Percentiles rank a stretch among this genome's conserved stretches.
Evolutionary conservation across 2,888 invertebrate genomes (phyloP).

Genomic region (Leptura quadrifasciata): DNA sequence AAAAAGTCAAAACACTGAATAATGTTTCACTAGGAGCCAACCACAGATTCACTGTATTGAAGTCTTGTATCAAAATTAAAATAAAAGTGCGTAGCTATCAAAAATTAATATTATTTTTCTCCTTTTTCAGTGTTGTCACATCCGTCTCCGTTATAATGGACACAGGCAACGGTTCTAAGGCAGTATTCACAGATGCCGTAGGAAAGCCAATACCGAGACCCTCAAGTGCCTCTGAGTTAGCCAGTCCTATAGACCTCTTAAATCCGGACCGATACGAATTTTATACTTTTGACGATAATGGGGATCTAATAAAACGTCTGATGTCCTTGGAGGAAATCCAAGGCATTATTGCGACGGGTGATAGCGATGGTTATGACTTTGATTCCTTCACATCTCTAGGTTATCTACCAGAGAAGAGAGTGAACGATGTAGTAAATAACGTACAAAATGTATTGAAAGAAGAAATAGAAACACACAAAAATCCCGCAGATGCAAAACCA

Average conservation of each 20-base stretch:
- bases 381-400: constrained; percentile 71
- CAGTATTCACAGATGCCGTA: constrained; percentile 81
- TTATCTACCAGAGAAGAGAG: constrained; percentile 78
- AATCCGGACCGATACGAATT: constrained; percentile 91
- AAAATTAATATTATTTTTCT: not conserved
- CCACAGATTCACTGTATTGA: too few relatives aligned
- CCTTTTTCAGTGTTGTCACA: constrained; percentile 77
- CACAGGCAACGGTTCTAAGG: constrained; percentile 76
- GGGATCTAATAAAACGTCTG: constrained; percentile 86
- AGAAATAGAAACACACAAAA: constrained; percentile 80
- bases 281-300: constrained; percentile 89
- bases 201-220: constrained; percentile 82
- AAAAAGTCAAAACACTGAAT: too few relatives aligned
- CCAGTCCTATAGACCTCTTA: constrained; percentile 87
- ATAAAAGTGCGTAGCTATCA: not conserved
- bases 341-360: constrained; percentile 89
- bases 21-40: too few relatives aligned
- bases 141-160: constrained; percentile 80
- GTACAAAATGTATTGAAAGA: constrained; percentile 89
- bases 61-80: too few relatives aligned
- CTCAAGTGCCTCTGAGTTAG: constrained; percentile 78
- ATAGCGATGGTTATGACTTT: constrained; percentile 79
- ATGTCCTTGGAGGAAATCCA: constrained; percentile 92
- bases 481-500: constrained; percentile 69
- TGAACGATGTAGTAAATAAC: constrained; percentile 87